Evolutionary conservation across 1,140 invertebrate species (phyloP), one percentile per base, ranked within the genome.

Genomic region (Oreohelix idahoensis): DNA sequence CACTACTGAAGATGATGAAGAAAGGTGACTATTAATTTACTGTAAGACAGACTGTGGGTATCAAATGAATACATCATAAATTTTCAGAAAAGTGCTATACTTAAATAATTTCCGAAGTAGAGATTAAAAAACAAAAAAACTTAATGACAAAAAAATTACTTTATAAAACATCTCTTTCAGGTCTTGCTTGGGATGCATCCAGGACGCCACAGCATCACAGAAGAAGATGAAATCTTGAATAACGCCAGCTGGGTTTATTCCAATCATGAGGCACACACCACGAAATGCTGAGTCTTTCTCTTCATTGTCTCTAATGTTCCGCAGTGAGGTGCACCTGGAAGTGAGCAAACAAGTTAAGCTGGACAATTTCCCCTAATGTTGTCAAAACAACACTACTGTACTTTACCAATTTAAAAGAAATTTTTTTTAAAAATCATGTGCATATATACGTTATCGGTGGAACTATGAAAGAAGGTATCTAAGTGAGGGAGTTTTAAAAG

Each of bases 201-300:
- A 99, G 0, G 98, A 99, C 45, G 98, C 98, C 66, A 99, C 97
- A 73, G 98, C 98, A 95, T 99, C 99, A 93, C 98, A 99, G 93
- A 99, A 99, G 94, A 97, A 99, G 91, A 99, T 98, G 91, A 99
- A 99, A 90, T 99, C 98, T 73, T 93, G 90, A 8, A 93, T 89
- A 58, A 94, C 93, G 26, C 93, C 94, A 36, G 88, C 88, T 45
- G 94, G 94, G 94, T 99, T 99, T 5, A 98, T 96, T 85, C 96
- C 96, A 70, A 99, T 99, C 98, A 99, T 99, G 92, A 97, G 96
- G 94, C 98, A 99, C 94, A 99, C 98, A 84, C 98, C 98, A 90
- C 98, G 95, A 93, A 99, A 99, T 71, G 99, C 98, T n/a, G 97
- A 99, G 93, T 99, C 98, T 93, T 99, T 99, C 93, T 99, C 98